Percentiles rank a stretch among this genome's conserved stretches.
These are phyloP conservation scores for Lottia gigantea DNA, from an alignment of 2,888 invertebrate species.

Conservation along the genomic window DNA sequence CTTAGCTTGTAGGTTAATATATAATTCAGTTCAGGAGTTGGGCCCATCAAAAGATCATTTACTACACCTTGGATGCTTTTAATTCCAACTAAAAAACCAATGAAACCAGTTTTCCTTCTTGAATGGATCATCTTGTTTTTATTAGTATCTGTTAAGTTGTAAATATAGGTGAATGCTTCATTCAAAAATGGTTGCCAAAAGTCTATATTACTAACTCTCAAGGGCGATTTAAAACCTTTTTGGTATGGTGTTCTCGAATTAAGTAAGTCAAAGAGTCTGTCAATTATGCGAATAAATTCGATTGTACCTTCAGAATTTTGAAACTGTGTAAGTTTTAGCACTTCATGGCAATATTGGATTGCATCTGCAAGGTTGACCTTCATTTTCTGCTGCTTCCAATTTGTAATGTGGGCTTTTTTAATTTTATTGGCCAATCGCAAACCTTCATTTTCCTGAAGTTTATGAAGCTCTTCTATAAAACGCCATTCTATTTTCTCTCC, in stretches of 20 bases:
- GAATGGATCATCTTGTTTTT: not conserved
- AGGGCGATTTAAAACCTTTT: not conserved
- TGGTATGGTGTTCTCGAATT: not conserved
- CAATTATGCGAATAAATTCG: slow-evolving; percentile 3
- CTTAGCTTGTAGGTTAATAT: slow-evolving; percentile 15
- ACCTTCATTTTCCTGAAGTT: not conserved
- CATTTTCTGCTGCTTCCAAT: not conserved
- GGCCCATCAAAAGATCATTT: no score
- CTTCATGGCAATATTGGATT: not conserved
- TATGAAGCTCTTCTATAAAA: not conserved
- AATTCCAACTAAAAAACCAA: no score
- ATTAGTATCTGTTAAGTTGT: slow-evolving; percentile 7
- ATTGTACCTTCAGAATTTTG: not conserved
- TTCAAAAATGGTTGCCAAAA: not conserved
- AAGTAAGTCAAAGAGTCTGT: slow-evolving; percentile 1
- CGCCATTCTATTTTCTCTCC: not conserved
- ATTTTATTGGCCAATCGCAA: slow-evolving; percentile 2
- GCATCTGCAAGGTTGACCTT: not conserved
- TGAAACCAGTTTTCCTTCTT: not conserved
- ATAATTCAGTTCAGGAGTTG: not conserved
- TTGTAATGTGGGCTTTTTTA: not conserved
- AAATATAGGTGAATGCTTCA: not conserved
- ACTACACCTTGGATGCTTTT: no score
- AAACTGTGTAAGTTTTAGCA: not conserved
- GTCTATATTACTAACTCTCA: not conserved